These are phyloP conservation scores for Steinernema carpocapsae DNA, from an alignment of 2,888 invertebrate species.

Conservation along the genomic window DNA sequence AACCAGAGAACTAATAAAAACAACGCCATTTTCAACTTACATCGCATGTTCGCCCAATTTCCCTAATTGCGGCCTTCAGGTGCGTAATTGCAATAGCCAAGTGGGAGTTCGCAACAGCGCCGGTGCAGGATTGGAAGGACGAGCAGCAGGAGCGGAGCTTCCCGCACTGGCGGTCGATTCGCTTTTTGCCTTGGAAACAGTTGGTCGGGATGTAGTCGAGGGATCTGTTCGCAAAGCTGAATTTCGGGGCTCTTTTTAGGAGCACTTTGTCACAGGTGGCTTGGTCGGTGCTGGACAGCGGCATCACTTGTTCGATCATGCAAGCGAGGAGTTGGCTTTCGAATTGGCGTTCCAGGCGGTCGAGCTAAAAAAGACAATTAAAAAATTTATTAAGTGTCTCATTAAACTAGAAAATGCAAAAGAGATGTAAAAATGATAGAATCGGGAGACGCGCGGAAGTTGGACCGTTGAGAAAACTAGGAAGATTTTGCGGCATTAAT, in stretches of 20 bases:
- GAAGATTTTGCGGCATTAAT: too few species aligned
- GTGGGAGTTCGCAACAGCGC: neutral
- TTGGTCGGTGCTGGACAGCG: slow-evolving; percentile 9
- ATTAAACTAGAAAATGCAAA: too few species aligned
- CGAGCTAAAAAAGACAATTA: neutral
- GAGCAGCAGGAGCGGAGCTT: slow-evolving; percentile 52
- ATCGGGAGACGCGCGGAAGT: too few species aligned
- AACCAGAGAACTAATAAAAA: neutral
- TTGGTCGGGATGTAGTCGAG: slow-evolving; percentile 57
- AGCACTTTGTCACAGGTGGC: slow-evolving; percentile 11
- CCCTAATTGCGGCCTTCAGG: neutral
- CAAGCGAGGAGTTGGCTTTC: slow-evolving; percentile 33
- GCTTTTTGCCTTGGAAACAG: slow-evolving; percentile 57
- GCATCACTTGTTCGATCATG: slow-evolving; percentile 31
- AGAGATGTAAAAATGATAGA: too few species aligned
- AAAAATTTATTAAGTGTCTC: too few species aligned
- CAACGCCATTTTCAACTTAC: neutral
- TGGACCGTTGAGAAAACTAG: too few species aligned
- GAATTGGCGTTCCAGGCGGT: slow-evolving; percentile 22
- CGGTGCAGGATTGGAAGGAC: slow-evolving; percentile 19
- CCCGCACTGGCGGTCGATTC: slow-evolving; percentile 54
- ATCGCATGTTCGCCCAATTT: slow-evolving; percentile 5
- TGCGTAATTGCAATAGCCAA: neutral
- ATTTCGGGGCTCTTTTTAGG: slow-evolving; percentile 28
- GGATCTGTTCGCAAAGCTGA: slow-evolving; percentile 31